Conservation (phyloP, 2,113 vertebrate genomes). For the Parus major region DNA sequence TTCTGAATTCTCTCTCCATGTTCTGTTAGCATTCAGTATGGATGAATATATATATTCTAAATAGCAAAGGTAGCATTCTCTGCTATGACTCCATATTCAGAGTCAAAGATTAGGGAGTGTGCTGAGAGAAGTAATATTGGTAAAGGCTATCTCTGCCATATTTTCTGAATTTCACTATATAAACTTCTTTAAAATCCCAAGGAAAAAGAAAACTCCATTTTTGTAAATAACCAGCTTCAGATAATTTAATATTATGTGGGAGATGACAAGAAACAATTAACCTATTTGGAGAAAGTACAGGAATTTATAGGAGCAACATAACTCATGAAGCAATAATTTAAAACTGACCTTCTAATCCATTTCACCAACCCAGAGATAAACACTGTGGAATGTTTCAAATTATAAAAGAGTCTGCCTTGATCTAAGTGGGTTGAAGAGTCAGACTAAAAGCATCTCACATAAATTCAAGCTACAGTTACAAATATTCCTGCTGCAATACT, state of each 20-base stretch:
- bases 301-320: background rate
- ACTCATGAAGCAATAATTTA: slow-evolving; percentile 16
- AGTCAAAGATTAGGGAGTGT: background rate
- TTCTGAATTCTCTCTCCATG: background rate
- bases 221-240: background rate
- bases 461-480: slow-evolving; percentile 32
- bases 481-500: background rate
- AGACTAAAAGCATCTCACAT: slow-evolving; percentile 32
- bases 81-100: background rate
- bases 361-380: slow-evolving; percentile 32
- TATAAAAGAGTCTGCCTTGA: background rate
- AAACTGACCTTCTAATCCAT: slow-evolving; percentile 21
- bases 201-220: background rate
- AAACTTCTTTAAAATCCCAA: background rate
- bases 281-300: background rate
- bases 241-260: background rate
- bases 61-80: background rate
- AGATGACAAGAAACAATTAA: slow-evolving; percentile 34
- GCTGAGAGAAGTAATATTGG: background rate
- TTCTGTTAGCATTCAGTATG: background rate
- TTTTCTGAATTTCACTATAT: background rate
- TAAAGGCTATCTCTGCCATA: background rate
- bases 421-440: slow-evolving; percentile 21
- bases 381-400: slow-evolving; percentile 32
- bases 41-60: background rate